Evolutionary conservation across 2,888 invertebrate genomes (phyloP), one percentile per base, ranked within the genome.

Genomic region (Melinopterus prodromus): DNA sequence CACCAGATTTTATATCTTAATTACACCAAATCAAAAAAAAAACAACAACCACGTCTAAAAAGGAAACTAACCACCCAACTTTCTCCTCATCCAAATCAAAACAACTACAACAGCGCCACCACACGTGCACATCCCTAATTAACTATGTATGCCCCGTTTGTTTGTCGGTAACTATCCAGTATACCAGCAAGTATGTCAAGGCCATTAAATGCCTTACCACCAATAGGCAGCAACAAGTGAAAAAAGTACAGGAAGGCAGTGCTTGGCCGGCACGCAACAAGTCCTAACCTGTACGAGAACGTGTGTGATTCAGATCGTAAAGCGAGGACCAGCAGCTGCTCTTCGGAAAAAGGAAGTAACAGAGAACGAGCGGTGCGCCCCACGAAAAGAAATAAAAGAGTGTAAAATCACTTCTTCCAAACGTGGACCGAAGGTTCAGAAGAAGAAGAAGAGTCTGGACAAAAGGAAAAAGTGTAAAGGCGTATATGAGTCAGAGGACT

Each of bases 211-310:
- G 69, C 53, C 70, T 76, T 12, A 53, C 9, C 53, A 53, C 9
- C 53, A 53, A 53, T 53, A 53, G 53, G 37, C 15, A 38, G 14
- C 36, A 38, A 16, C 16, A 53, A 53, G 71, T 53, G 26, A 77
- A 77, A 26, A 69, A 69, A 77, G 77, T 35, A 69, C 16, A 70
- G 69, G 70, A 69, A 71, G 53, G 53, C 12, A 53, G 12, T 9
- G 53, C 53, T 53, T 53, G 53, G 16, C 71, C 12, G 53, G 16
- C 71, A 71, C 37, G 37, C 36, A 71, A 78, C 79, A 75, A 79
- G 79, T 76, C 76, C n/a, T 16, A 70, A 79, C 79, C 69, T 79
- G 79, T 74, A 79, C 70, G 72, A 74, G 16, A 16, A 36, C 7
- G 14, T 14, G n/a, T 16, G 26, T 16, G 26, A 15, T 72, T 35